Evolutionary conservation across 2,113 vertebrate species (phyloP).

Genomic region (Phaetusa simplex): DNA sequence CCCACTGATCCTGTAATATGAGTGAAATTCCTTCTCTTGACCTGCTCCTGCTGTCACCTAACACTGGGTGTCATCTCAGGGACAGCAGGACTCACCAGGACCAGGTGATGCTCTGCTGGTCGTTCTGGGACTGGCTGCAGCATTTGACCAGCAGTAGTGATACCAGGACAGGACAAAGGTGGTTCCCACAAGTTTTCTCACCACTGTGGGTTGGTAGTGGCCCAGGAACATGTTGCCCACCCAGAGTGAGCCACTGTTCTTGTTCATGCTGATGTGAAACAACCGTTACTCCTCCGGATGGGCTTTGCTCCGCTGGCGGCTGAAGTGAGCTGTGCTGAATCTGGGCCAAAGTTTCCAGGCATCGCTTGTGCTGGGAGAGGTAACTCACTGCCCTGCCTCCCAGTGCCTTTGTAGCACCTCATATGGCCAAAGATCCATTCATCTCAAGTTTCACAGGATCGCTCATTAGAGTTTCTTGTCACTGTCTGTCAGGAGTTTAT

Average conservation of each 20-base stretch:
- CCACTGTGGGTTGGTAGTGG: background rate
- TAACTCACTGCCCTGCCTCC: background rate
- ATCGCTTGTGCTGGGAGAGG: background rate
- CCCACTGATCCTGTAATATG: fast-evolving
- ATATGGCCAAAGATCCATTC: fast-evolving
- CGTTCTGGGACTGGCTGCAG: background rate
- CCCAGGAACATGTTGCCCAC: fast-evolving
- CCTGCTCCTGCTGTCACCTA: background rate
- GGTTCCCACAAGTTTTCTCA: fast-evolving
- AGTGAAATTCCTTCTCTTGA: background rate
- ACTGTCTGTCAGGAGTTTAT: background rate
- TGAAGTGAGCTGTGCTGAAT: background rate
- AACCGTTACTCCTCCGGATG: background rate
- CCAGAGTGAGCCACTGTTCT: background rate
- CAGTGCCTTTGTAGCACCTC: background rate
- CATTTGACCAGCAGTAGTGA: too few species aligned
- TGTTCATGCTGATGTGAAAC: background rate
- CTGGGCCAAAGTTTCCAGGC: background rate
- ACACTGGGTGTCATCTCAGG: background rate
- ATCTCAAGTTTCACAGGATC: background rate
- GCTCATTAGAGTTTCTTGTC: background rate
- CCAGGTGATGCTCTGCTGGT: background rate
- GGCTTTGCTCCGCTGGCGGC: background rate
- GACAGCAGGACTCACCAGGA: background rate
- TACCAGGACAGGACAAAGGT: background rate